Evolutionary conservation across 2,797 vertebrate species (phyloP).

Genomic region (Sphenopsis melanotis): DNA sequence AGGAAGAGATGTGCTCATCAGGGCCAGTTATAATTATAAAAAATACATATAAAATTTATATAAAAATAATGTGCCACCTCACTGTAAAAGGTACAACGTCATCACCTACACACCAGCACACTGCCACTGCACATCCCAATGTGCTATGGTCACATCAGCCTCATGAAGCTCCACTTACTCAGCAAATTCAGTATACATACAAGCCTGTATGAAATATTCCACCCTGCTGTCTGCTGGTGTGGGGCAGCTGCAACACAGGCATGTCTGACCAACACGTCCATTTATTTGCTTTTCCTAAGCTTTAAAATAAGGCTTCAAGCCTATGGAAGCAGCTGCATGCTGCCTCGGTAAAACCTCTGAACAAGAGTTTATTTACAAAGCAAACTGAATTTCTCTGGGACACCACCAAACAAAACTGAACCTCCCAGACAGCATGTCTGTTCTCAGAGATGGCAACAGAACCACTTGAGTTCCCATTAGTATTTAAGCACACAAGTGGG

Average conservation of each 20-base stretch:
- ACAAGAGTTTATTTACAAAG: not conserved
- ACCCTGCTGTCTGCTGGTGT: not conserved
- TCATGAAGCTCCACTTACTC: not conserved
- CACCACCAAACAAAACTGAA: not conserved
- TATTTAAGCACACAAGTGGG: not conserved
- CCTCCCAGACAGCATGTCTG: not conserved
- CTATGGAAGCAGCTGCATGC: not conserved
- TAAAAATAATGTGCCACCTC: not conserved
- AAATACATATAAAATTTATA: not conserved
- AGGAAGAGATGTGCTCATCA: not conserved
- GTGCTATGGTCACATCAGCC: not conserved
- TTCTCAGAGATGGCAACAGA: not conserved
- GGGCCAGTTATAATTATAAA: not conserved
- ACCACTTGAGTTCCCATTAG: not conserved
- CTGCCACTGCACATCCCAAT: not conserved
- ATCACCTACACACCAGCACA: not conserved
- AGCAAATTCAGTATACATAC: not conserved
- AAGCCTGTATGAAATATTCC: not conserved
- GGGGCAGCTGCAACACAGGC: not conserved
- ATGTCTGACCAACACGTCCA: accelerated
- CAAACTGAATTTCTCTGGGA: not conserved
- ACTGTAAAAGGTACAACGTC: not conserved
- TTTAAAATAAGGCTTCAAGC: not conserved
- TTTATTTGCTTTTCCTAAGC: not conserved
- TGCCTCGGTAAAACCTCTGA: not conserved